Evolutionary conservation across 2,797 vertebrate genomes (phyloP).

Genomic region (Enteromius trimaculatus): DNA sequence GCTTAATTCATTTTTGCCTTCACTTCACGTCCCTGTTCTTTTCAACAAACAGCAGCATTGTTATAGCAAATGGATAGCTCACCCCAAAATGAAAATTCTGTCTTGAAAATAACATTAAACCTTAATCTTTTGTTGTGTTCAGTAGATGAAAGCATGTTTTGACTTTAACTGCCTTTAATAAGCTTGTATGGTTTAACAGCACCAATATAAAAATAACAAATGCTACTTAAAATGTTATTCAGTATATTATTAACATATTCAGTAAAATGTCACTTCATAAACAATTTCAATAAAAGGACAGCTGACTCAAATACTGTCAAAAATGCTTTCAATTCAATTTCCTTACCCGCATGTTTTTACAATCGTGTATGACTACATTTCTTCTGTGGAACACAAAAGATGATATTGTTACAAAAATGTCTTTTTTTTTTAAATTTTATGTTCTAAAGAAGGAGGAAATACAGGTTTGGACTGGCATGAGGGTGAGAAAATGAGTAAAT

Average conservation of each 20-base stretch:
- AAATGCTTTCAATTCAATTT: neutral
- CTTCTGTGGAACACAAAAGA: slow-evolving; percentile 1
- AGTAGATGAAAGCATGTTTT: neutral
- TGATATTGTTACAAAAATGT: neutral
- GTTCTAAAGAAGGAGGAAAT: neutral
- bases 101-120: neutral
- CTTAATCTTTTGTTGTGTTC: neutral
- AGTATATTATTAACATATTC: neutral
- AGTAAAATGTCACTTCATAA: neutral
- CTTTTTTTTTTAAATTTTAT: neutral
- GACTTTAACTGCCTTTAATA: neutral
- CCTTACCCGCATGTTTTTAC: neutral
- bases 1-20: neutral
- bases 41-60: neutral
- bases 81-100: neutral
- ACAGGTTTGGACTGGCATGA: neutral
- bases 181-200: neutral
- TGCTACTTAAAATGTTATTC: neutral
- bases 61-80: neutral
- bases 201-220: neutral
- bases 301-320: neutral
- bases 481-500: neutral
- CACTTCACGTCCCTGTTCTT: neutral
- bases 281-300: neutral
- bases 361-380: neutral